Percentiles rank a stretch among this genome's conserved stretches.
These are phyloP conservation scores for Gymnopithys bicolor DNA, from an alignment of 2,797 vertebrate genomes.

Conservation along the genomic window DNA sequence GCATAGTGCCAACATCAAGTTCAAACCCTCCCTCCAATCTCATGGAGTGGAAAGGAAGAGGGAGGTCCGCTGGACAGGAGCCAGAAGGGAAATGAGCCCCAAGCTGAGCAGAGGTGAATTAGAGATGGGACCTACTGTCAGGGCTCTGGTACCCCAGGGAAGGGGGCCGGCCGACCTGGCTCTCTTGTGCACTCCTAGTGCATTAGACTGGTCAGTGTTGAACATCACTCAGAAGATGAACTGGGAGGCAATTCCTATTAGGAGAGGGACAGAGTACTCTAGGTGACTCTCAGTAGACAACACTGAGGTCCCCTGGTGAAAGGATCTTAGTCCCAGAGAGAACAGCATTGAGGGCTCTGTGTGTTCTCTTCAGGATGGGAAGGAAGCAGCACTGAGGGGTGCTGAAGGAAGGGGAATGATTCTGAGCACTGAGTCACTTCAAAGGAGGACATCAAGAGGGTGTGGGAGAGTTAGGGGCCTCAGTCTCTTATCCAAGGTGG, in stretches of 20 bases:
- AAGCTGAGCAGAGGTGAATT: not conserved
- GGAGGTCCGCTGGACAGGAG: not conserved
- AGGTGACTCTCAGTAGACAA: not conserved
- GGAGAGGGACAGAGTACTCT: not conserved
- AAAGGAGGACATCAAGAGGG: not conserved
- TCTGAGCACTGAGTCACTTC: not conserved
- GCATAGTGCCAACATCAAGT: not conserved
- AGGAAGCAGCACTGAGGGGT: not conserved
- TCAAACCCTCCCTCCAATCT: not conserved
- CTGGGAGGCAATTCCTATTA: not conserved
- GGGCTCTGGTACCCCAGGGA: not conserved
- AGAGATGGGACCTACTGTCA: not conserved
- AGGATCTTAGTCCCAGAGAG: not conserved
- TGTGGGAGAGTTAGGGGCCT: not conserved
- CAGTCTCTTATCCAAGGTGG: not conserved
- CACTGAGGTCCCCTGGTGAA: not conserved
- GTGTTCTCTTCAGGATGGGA: not conserved
- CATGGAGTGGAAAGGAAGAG: not conserved
- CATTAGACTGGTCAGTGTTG: not conserved
- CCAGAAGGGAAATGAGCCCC: not conserved
- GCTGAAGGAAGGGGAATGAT: not conserved
- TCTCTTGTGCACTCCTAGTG: not conserved
- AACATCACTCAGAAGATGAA: not conserved
- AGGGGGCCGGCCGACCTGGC: not conserved
- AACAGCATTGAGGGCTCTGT: not conserved